phyloP scores from a whole-genome alignment of 2,888 invertebrate genomes.

The Hetaerina titia region DNA sequence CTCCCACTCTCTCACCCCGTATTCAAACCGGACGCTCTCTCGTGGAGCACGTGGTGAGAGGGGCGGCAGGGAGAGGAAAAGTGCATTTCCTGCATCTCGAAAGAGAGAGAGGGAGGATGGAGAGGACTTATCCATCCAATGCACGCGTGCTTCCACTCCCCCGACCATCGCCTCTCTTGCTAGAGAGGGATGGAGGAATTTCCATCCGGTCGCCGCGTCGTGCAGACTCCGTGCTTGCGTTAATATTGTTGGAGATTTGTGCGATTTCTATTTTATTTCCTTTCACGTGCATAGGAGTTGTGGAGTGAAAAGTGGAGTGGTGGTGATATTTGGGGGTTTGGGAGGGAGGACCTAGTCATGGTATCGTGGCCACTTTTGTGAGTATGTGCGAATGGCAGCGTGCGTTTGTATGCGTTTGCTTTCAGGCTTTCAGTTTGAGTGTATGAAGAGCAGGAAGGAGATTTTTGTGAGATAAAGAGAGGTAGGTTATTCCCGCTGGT shows the following conservation, averaged over 20 bases:
- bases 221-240: background rate
- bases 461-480: too few relatives aligned
- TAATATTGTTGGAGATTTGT: background rate
- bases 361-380: background rate
- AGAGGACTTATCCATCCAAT: conserved; percentile 19
- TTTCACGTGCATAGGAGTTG: too few relatives aligned
- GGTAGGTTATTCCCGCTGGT: too few relatives aligned
- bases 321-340: background rate
- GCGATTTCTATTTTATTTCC: too few relatives aligned
- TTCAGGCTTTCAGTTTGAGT: too few relatives aligned
- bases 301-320: too few relatives aligned
- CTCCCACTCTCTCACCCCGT: background rate
- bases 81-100: conserved; percentile 2
- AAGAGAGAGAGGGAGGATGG: background rate
- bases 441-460: too few relatives aligned
- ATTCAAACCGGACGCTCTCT: conserved; percentile 13
- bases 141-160: background rate
- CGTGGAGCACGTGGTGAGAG: background rate
- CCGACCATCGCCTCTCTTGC: background rate
- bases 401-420: too few relatives aligned
- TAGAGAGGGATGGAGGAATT: background rate
- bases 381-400: too few relatives aligned
- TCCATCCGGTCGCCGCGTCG: too few relatives aligned
- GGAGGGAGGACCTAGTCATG: background rate
- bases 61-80: background rate